phyloP scores from a whole-genome alignment of 2,113 vertebrate genomes.

The Neogale vison region DNA sequence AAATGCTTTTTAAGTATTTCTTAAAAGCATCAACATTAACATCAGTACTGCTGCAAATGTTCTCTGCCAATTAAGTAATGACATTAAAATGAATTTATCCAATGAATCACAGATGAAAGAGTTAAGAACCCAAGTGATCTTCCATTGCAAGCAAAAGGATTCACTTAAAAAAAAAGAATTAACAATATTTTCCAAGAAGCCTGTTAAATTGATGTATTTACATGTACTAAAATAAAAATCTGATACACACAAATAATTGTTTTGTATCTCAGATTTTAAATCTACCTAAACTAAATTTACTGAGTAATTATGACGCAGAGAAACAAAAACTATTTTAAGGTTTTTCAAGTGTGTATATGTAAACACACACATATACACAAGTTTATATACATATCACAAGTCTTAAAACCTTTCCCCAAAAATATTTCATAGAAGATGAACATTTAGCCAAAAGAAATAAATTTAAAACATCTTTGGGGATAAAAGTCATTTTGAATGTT shows the following conservation, averaged over 20 bases:
- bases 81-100: background rate
- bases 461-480: background rate
- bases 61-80: background rate
- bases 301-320: background rate
- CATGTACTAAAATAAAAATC: background rate
- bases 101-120: background rate
- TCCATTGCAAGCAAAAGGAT: background rate
- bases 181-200: constrained; percentile 31
- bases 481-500: background rate
- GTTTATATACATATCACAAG: background rate
- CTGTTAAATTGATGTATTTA: background rate
- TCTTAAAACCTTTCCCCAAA: background rate
- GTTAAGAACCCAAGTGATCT: background rate
- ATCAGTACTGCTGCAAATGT: background rate
- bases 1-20: background rate
- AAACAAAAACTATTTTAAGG: background rate
- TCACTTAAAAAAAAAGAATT: background rate
- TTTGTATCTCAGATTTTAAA: background rate
- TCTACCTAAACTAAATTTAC: background rate
- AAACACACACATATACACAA: background rate
- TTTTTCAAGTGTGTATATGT: background rate
- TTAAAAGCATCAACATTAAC: background rate
- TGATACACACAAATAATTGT: background rate
- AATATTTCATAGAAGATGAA: background rate
- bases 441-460: background rate